Base-by-base conservation (phyloP, 2,113 vertebrate genomes). In the Clarias gariepinus region DNA sequence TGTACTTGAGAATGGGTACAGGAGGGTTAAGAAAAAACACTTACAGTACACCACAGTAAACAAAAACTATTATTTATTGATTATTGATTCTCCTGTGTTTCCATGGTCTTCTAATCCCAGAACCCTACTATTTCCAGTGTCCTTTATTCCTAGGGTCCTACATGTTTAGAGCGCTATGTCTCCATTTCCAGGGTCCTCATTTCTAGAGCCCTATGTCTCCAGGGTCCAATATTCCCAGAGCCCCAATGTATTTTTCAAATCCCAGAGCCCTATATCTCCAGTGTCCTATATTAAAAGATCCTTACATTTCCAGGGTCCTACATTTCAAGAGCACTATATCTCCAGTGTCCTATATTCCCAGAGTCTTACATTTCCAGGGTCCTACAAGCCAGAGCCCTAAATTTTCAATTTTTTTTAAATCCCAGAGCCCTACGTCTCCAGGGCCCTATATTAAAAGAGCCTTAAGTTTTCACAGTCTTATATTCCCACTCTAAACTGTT, bases 1-100 rank as follows among this genome's bases (percentile, higher is more conserved):
- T 99, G 86, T 98, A 99, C 94, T 96, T 97, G 92, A 99, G 93
- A 90, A 99, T 97, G 90, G 97, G 97, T 99, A 64, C 55, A 85
- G 28, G 2, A 36, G 21, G 11, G 3, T 93, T 96, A 92, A 97
- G 96, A 94, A 95, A 95, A 94, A 86, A 86, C 52, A 66, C 9
- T 28, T 7, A 55, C 36, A 41, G 15, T 64, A 8, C 25, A n/a
- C 5, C 47, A 53, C 12, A 53, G 47, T n/a, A 53, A 55, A 47
- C 18, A 53, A 4, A 53, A 76, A 53, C 41, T 33, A 30, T 73
- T 36, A 69, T 9, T 33, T 41, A 10, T 33, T 9, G 19, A 47
- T 47, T 47, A 47, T 47, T 47, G 41, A 47, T 47, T 47, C 41
- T 47, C 41, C 41, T 47, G 41, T 47, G 41, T 47, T 47, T 74